These are phyloP conservation scores for Synanthedon andrenaeformis DNA, from an alignment of 2,888 invertebrate species.

Conservation along the genomic window DNA sequence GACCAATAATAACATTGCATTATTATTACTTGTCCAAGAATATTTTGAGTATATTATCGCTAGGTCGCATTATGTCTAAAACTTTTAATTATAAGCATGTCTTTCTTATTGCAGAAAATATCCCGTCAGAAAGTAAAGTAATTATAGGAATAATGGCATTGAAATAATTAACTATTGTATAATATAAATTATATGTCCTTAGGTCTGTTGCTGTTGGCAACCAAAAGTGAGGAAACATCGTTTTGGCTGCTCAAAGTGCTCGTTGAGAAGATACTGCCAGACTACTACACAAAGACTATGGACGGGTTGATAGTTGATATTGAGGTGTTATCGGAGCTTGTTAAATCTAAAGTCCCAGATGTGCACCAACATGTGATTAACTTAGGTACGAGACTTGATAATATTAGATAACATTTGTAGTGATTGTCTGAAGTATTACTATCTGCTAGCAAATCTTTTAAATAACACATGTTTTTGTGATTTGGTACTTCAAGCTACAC, in stretches of 20 bases:
- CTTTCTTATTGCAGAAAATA: too few relatives aligned
- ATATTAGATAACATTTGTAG: constrained; percentile 2
- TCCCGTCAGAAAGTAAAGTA: too few relatives aligned
- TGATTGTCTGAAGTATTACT: not conserved
- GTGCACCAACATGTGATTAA: constrained; percentile 84
- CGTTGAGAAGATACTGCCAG: constrained; percentile 87
- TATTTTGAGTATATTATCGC: too few relatives aligned
- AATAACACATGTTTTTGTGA: not conserved
- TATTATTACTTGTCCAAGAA: too few relatives aligned
- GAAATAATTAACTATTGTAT: too few relatives aligned
- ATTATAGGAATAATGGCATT: too few relatives aligned
- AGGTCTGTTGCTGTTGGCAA: constrained; percentile 85
- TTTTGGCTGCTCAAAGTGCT: constrained; percentile 95
- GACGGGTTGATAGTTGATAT: constrained; percentile 89
- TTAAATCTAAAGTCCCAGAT: constrained; percentile 84
- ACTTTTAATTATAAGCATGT: too few relatives aligned
- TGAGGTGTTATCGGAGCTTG: constrained; percentile 88
- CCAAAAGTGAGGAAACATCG: constrained; percentile 89
- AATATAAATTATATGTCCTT: too few relatives aligned
- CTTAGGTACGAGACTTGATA: constrained; percentile 64
- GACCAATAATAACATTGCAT: too few relatives aligned
- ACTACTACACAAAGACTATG: constrained; percentile 92
- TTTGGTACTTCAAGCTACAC: too few relatives aligned
- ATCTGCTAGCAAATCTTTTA: not conserved
- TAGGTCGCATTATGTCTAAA: too few relatives aligned